Base-by-base conservation (phyloP, 2,888 invertebrate genomes). In the Trypoxylon attenuatum region DNA sequence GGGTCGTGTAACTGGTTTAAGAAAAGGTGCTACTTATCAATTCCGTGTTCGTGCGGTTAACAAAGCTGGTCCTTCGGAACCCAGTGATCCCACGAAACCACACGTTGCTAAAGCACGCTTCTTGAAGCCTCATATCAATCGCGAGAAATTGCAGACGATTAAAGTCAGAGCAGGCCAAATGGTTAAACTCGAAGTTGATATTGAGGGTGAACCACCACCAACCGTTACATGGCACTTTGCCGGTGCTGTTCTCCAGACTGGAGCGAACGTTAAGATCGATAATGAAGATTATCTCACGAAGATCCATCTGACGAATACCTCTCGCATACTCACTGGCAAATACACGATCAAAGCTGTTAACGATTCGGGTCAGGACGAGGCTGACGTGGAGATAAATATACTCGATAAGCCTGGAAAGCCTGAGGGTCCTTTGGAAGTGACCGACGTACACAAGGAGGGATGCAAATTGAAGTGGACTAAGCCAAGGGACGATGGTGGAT, bases 121-220 rank as follows among this genome's bases (percentile, higher is more conserved):
- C 90, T 96, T 98, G 85, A 96, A 97, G 88, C 99, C 99, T 45
- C 91, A 91, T 77, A 99, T 99, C 86, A 97, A 98, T 87, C 93
- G 98, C 64, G 96, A 97, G 74, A 97, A 97, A 88, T 90, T 98
- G 87, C 93, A 94, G 66, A 93, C 94, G 1, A 90, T 97, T 0
- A 94, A 94, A 82, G 93, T 98, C 2, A 93, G 97, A 77, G 96
- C 96, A 18, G 97, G 98, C 0, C 94, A 96, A 82, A 89, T 93
- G 6, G 94, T 98, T 78, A 96, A 94, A 80, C 90, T 98, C 79
- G 97, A 97, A 84, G 96, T 99, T 2, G 96, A 97, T 87, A 94
- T 97, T 75, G 94, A 94, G 85, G 99, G 99, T 84, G 99, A 99
- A 89, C 99, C 99, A 49, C 94, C 96, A 82, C 99, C 99, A 88